Evolutionary conservation across 1,140 invertebrate genomes (phyloP), one percentile per base, ranked within the genome.

Genomic region (Camponotus pennsylvanicus): DNA sequence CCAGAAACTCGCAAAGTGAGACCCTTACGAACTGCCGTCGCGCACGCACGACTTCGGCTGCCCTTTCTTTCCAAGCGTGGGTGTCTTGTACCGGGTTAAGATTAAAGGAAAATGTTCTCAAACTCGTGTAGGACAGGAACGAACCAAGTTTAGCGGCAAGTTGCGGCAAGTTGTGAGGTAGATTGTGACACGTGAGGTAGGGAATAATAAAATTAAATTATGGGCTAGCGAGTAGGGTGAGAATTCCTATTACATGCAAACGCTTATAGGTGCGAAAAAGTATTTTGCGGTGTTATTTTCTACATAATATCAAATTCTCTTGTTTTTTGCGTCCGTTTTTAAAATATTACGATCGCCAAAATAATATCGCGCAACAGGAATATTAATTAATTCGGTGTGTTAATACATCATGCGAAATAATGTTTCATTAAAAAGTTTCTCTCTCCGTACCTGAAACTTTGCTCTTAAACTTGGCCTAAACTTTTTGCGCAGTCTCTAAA

Each of bases 51-150:
- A 55, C 61, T 64, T n/a, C 8, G 8, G 13, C 1, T 18, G 42
- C 8, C 18, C 15, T 66, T 85, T 78, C 59, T 78, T 78, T 67
- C 11, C 59, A 42, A 49, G 42, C 63, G 42, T 34, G 18, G 66
- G 64, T 80, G 63, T 86, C 76, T 77, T 40, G 85, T 27, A 21
- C 5, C 77, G 66, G 15, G 37, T 67, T 49, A 18, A 85, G 63
- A 85, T 85, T 85, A 85, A 85, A 85, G 76, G 76, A 80, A 85
- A 85, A 85, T 69, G 64, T 86, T 86, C 71, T 11, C 78, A 61
- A 52, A 70, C 66, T 67, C 52, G 63, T n/a, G 21, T 80, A 45
- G 40, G 52, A 34, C 52, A 64, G n/a, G 63, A 77, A 71, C 49
- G 75, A 42, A 69, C 13, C 52, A 5, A 69, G 40, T 85, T 85